Evolutionary conservation across 2,113 vertebrate species (phyloP), one percentile per base, ranked within the genome.

Genomic region (Nannobrachium achirus): DNA sequence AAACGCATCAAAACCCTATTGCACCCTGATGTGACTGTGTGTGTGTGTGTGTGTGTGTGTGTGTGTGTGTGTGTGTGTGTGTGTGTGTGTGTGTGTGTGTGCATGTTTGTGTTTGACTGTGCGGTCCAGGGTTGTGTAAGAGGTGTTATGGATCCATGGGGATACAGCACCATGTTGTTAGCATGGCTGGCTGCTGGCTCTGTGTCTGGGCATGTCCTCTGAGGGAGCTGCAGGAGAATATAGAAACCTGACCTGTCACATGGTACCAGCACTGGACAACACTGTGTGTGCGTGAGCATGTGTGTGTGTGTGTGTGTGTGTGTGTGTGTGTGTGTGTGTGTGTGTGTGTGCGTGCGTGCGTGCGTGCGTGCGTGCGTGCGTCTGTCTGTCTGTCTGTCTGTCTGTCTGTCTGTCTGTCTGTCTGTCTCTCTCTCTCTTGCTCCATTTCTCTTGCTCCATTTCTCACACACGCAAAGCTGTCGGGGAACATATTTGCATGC

Each of bases 101-200:
- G 15, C 80, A 78, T 66, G 80, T 69, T 72, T 68, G 51, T 65
- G 53, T 72, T 50, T 51, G 46, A 66, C 20, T 69, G 73, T 73
- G 66, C 59, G 58, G 16, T 71, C 51, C 66, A 46, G 57, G 51
- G 69, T 90, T 85, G 80, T 82, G 70, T 85, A 89, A 89, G 73
- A 13, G 42, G 6, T 9, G 16, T 75, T 61, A 69, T 48, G 58
- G 71, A 73, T 81, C 69, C 82, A 80, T 56, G 14, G 76, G 74
- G 70, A 74, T 63, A 19, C 66, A 33, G 6, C 25, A 67, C 72
- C 86, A 74, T 65, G 76, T 67, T 81, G 79, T 59, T 61, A 63
- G 74, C 75, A 52, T 76, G 75, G 66, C 74, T 52, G 38, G 18
- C 59, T 42, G 42, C 71, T 66, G 33, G 39, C 8, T 44, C 20